A percentile compares a stretch with the other conserved stretches of the same genome.
Conservation (phyloP, 2,113 vertebrate species). For the Furnarius figulus region DNA sequence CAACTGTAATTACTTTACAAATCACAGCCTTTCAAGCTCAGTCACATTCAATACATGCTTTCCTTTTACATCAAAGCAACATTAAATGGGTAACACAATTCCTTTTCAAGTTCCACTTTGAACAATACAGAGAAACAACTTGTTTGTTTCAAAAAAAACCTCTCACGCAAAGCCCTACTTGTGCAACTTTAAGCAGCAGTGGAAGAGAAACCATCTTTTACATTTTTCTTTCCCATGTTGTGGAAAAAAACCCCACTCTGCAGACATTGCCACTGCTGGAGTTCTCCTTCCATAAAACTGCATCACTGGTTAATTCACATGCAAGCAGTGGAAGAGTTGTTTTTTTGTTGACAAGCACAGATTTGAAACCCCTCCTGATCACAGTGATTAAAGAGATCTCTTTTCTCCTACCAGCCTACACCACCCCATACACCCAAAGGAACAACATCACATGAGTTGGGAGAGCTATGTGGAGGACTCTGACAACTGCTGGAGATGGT, state of each 20-base stretch:
- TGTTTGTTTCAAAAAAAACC: background rate
- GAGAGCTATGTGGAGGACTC: accelerated
- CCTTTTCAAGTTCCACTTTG: background rate
- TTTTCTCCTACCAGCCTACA: background rate
- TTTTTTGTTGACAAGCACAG: background rate
- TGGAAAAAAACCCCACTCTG: background rate
- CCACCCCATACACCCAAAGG: background rate
- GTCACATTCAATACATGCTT: background rate
- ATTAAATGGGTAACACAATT: background rate
- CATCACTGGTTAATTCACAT: background rate
- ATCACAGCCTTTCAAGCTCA: background rate
- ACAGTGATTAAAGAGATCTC: background rate
- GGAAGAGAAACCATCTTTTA: background rate
- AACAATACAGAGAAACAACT: background rate
- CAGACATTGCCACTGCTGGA: background rate
- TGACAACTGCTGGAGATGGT: background rate
- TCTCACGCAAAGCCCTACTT: background rate
- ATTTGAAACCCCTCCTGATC: background rate
- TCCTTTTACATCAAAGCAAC: background rate
- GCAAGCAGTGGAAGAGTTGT: background rate
- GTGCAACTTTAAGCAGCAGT: background rate
- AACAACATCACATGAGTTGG: background rate
- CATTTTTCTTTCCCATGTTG: background rate
- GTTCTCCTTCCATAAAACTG: background rate
- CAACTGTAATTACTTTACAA: background rate